These are phyloP conservation scores for Tautogolabrus adspersus DNA, from an alignment of 2,113 vertebrate genomes.

Conservation along the genomic window DNA sequence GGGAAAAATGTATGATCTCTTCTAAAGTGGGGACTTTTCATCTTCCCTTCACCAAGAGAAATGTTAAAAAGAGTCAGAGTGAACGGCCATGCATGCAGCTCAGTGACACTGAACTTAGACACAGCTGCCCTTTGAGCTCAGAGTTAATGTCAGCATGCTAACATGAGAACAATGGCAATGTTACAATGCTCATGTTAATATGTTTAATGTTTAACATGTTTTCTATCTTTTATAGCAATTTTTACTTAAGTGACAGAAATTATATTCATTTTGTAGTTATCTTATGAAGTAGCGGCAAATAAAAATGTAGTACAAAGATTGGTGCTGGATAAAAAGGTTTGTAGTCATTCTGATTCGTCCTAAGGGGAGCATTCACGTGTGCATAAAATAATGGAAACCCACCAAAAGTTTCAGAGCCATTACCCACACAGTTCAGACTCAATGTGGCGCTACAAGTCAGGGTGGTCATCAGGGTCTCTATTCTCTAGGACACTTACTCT, in stretches of 20 bases:
- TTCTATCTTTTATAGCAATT: background rate
- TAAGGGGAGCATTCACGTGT: background rate
- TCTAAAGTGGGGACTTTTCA: constrained; percentile 16
- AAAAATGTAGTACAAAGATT: background rate
- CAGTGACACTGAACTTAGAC: background rate
- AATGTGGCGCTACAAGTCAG: background rate
- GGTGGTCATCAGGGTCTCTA: too few relatives aligned
- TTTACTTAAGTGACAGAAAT: background rate
- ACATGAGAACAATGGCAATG: background rate
- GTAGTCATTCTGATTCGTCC: background rate
- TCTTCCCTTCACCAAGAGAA: constrained; percentile 16
- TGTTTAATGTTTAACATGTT: background rate
- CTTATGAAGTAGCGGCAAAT: background rate
- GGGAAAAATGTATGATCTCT: constrained; percentile 37
- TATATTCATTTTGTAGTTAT: background rate
- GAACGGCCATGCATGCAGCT: background rate
- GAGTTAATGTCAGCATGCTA: background rate
- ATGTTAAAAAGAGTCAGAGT: background rate
- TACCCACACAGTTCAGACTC: too few relatives aligned
- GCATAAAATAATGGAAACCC: background rate
- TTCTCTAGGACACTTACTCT: too few relatives aligned
- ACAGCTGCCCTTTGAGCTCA: background rate
- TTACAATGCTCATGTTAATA: too few relatives aligned
- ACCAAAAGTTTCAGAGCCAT: too few relatives aligned
- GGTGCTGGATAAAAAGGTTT: background rate